phyloP scores from a whole-genome alignment of 2,888 invertebrate species.

The Aplocera efformata region DNA sequence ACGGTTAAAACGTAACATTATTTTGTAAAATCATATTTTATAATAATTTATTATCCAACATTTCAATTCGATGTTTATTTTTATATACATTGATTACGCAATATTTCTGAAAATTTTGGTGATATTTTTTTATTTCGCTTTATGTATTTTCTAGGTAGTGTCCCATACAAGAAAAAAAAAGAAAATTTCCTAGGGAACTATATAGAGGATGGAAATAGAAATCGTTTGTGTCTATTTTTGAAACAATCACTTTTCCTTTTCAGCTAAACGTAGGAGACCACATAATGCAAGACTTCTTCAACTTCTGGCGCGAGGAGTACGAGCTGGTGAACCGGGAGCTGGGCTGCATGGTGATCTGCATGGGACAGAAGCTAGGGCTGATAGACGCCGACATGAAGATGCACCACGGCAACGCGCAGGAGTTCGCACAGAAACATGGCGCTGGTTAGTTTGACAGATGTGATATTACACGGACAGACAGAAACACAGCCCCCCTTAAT shows the following conservation, averaged over 20 bases:
- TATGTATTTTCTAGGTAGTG: no score
- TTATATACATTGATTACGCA: no score
- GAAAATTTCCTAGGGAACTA: no score
- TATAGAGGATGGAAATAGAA: no score
- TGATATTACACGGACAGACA: neutral
- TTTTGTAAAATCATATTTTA: no score
- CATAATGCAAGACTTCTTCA: slow-evolving; percentile 58
- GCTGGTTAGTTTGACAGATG: slow-evolving; percentile 46
- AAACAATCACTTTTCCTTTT: no score
- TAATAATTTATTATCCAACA: no score
- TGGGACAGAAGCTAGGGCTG: slow-evolving; percentile 58
- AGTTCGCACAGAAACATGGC: slow-evolving; percentile 62
- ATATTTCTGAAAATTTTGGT: no score
- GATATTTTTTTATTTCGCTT: no score
- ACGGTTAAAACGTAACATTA: no score
- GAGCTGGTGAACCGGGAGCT: slow-evolving; percentile 54
- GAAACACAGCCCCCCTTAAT: slow-evolving; percentile 3
- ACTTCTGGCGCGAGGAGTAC: slow-evolving; percentile 68
- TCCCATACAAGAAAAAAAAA: neutral
- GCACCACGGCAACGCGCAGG: slow-evolving; percentile 60
- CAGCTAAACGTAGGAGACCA: slow-evolving; percentile 55
- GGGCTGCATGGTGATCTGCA: slow-evolving; percentile 65
- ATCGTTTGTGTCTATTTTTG: no score
- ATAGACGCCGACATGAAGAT: slow-evolving; percentile 50
- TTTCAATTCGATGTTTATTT: no score